Conservation (phyloP, 2,113 vertebrate genomes). For the Pteronura brasiliensis region DNA sequence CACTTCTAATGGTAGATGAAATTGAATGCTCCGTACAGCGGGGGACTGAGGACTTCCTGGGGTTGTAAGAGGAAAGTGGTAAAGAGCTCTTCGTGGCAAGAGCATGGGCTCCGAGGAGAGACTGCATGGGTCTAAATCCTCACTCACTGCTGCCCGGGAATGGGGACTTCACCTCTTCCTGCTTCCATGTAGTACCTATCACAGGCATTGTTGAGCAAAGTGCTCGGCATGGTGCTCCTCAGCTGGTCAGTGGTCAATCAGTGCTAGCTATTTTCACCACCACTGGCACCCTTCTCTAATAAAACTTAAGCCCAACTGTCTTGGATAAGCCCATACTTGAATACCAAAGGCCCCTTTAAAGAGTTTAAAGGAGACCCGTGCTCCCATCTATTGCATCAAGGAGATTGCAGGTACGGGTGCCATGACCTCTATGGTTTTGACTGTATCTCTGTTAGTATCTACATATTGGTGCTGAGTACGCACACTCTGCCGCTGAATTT, state of each 20-base stretch:
- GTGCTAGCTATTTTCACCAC: background rate
- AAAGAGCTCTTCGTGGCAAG: background rate
- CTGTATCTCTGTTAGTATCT: background rate
- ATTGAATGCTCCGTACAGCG: constrained; percentile 48
- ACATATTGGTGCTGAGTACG: constrained; percentile 24
- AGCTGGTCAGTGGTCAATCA: background rate
- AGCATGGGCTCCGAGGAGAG: background rate
- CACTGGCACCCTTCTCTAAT: background rate
- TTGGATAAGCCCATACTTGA: constrained; percentile 48
- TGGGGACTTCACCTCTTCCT: background rate
- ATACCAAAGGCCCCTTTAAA: background rate
- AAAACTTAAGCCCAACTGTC: constrained; percentile 32
- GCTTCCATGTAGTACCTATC: background rate
- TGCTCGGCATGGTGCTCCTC: background rate
- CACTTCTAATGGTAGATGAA: constrained; percentile 62
- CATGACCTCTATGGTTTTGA: background rate
- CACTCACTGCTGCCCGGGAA: background rate
- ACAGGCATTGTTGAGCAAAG: background rate
- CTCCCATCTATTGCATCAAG: constrained; percentile 27
- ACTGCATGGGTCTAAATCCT: background rate
- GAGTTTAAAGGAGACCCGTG: constrained; percentile 55
- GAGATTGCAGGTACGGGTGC: constrained; percentile 7
- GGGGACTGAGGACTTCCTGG: background rate
- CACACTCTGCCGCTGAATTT: constrained; percentile 20
- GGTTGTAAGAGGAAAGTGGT: background rate